These are phyloP conservation scores for Echeneis naucrates DNA, from an alignment of 2,797 vertebrate genomes.

Conservation along the genomic window DNA sequence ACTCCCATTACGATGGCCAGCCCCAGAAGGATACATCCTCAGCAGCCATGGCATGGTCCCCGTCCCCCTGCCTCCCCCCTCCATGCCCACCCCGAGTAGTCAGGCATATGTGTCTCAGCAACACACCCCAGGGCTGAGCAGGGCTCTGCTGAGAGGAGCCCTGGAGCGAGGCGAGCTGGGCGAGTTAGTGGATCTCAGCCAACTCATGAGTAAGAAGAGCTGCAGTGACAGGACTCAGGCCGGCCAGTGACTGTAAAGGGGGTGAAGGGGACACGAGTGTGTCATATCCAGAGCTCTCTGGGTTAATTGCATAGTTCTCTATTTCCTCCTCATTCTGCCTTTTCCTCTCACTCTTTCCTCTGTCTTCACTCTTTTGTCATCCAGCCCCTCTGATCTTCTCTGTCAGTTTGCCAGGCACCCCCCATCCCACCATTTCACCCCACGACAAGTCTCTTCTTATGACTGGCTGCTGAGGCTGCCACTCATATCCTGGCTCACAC, in stretches of 20 bases:
- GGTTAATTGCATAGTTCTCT: slow-evolving; percentile 55
- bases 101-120: slow-evolving; percentile 78
- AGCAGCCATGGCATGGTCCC: slow-evolving; percentile 85
- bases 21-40: slow-evolving; percentile 91
- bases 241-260: slow-evolving; percentile 81
- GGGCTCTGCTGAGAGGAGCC: slow-evolving; percentile 80
- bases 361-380: slow-evolving; percentile 67
- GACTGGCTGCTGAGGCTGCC: slow-evolving; percentile 78
- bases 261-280: slow-evolving; percentile 44
- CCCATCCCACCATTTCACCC: slow-evolving; percentile 13
- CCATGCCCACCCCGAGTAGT: slow-evolving; percentile 66
- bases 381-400: slow-evolving; percentile 53
- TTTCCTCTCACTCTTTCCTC: slow-evolving; percentile 18
- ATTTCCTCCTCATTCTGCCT: slow-evolving; percentile 39
- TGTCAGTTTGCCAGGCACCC: slow-evolving; percentile 56
- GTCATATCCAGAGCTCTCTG: slow-evolving; percentile 48
- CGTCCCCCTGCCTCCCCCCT: slow-evolving; percentile 71
- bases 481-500: slow-evolving; percentile 74
- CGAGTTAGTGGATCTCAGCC: slow-evolving; percentile 90
- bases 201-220: slow-evolving; percentile 90
- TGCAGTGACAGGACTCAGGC: slow-evolving; percentile 91
- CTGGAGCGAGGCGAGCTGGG: slow-evolving; percentile 82
- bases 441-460: slow-evolving; percentile 51
- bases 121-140: slow-evolving; percentile 72
- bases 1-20: slow-evolving; percentile 88